A percentile compares a stretch with the other conserved stretches of the same genome.
phyloP scores from a whole-genome alignment of 2,113 vertebrate species.

The Pogonocichla stellata region DNA sequence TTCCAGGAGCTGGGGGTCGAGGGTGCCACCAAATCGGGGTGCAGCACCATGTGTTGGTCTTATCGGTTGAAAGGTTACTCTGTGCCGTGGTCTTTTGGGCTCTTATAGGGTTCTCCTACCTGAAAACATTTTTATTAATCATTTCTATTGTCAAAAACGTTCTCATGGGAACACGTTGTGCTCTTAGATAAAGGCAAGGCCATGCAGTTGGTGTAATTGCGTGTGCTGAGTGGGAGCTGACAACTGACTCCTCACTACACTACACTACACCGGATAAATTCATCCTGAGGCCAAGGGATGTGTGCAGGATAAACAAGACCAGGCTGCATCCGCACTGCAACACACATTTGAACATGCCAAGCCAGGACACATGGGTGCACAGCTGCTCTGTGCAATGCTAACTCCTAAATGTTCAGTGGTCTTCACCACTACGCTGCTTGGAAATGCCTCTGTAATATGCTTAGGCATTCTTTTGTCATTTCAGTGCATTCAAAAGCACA shows the following conservation, averaged over 20 bases:
- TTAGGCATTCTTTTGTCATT: neutral
- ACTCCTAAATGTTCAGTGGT: neutral
- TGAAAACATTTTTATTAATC: neutral
- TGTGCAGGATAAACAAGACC: neutral
- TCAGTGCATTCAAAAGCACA: neutral
- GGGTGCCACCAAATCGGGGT: neutral
- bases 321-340: neutral
- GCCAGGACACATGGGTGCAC: no score
- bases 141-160: neutral
- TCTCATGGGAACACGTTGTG: neutral
- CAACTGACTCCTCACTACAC: fast-evolving
- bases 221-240: neutral
- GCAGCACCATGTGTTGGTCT: fast-evolving
- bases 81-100: fast-evolving
- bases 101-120: neutral
- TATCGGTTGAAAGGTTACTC: neutral
- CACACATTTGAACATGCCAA: fast-evolving
- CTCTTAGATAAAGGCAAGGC: neutral
- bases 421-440: neutral
- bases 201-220: neutral
- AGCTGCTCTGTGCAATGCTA: neutral
- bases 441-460: neutral
- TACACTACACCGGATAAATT: fast-evolving
- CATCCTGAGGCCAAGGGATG: neutral
- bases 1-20: neutral